Base-by-base conservation (phyloP, 2,888 invertebrate species). In the Nipponacmea schrenckii region DNA sequence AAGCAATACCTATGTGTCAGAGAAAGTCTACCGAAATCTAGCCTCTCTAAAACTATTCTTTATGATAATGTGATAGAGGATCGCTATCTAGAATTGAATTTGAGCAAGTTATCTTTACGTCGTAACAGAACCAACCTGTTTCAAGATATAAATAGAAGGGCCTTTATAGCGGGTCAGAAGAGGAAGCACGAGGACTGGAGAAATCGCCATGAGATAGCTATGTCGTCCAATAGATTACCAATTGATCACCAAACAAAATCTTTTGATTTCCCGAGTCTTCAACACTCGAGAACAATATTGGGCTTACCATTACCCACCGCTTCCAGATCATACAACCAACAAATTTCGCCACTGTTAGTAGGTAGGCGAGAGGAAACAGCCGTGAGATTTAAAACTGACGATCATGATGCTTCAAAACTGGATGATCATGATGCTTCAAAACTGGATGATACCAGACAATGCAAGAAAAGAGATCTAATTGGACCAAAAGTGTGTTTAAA, bases 11-110 rank as follows among this genome's bases (percentile, higher is more conserved):
- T 83, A 46, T 81, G 83, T 72, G 81, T 85, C 27, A 79, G 82
- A 24, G 79, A 81, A 71, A 79, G 81, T n/a, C 76, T 85, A 56
- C 85, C 85, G 17, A 85, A 84, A 68, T 84, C 85, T 0, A 74
- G 81, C 14, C 77, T 86, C 31, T 81, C 80, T 24, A 83, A 84
- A 68, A 79, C 84, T 20, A 84, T 86, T 27, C 74, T 84, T 45
- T 80, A 85, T 75, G 84, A 85, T 71, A 85, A 86, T 72, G 78
- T 80, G 17, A 84, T 83, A 66, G 83, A 85, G 70, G 81, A 80
- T 48, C 77, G 85, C 14, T 84, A 84, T 67, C 78, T 86, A 10
- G 77, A 77, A 27, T 82, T 82, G 77, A 80, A 78, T 31, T 73
- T 84, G 72, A 72, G 76, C 17, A 76, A 78, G 44, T 73, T 85